Conservation (phyloP, 2,113 vertebrate species). For the Brienomyrus longianalis region DNA sequence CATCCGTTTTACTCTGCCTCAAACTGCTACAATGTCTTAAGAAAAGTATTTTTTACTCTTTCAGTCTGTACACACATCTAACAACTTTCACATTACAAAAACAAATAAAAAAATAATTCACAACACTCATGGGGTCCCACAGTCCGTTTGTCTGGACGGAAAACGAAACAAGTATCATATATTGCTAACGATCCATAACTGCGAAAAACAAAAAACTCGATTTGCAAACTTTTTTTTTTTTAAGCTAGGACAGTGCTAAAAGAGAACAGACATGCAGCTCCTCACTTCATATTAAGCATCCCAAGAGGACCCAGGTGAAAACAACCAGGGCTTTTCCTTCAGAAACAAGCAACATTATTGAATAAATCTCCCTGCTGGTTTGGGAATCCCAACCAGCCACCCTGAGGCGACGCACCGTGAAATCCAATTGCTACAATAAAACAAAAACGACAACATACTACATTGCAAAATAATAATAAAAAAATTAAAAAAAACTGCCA, state of each 20-base stretch:
- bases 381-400: not conserved
- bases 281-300: not conserved
- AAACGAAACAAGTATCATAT: not conserved
- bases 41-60: not conserved
- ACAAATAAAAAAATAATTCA: not conserved
- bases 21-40: not conserved
- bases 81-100: not conserved
- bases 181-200: not conserved
- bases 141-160: not conserved
- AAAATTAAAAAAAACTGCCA: constrained; percentile 1
- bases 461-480: not conserved
- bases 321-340: not conserved
- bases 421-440: not conserved
- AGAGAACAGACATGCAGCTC: not conserved
- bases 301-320: not conserved
- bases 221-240: not conserved
- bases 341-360: not conserved
- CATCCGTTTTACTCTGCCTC: not conserved
- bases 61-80: not conserved
- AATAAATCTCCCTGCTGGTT: not conserved
- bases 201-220: not conserved
- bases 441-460: not conserved
- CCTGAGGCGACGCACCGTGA: not conserved
- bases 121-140: not conserved
- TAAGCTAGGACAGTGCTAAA: not conserved